Evolutionary conservation across 2,888 invertebrate species (phyloP).

Genomic region (Pheosia tremula): DNA sequence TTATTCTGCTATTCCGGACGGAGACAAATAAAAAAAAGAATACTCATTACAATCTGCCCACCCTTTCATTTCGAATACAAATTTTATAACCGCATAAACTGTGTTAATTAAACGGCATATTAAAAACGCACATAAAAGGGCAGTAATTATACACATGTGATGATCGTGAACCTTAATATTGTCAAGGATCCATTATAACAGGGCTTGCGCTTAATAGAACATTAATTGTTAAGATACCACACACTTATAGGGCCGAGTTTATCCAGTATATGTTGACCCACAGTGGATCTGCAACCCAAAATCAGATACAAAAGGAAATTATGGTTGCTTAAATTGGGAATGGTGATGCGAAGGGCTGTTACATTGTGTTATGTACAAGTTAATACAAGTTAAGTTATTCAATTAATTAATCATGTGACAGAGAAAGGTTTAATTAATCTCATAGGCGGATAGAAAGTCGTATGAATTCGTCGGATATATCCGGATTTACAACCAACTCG

Average conservation of each 20-base stretch:
- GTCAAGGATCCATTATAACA: slow-evolving; percentile 14
- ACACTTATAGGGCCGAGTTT: not conserved
- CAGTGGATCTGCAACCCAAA: not conserved
- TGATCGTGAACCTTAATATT: slow-evolving; percentile 11
- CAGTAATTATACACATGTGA: slow-evolving; percentile 9
- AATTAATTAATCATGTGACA: too few species aligned
- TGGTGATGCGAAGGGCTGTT: too few species aligned
- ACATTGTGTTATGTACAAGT: too few species aligned
- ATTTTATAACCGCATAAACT: slow-evolving; percentile 1
- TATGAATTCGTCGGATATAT: not conserved
- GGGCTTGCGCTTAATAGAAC: slow-evolving; percentile 17
- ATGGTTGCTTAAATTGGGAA: too few species aligned
- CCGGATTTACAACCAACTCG: not conserved
- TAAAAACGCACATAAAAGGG: slow-evolving; percentile 6
- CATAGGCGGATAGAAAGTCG: not conserved
- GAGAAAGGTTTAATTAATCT: not conserved
- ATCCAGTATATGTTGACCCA: not conserved
- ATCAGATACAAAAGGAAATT: too few species aligned
- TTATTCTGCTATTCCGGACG: too few species aligned
- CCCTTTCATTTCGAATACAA: not conserved
- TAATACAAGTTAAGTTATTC: too few species aligned
- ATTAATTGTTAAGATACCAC: slow-evolving; percentile 18
- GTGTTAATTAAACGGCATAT: slow-evolving; percentile 7
- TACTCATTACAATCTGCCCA: too few species aligned
- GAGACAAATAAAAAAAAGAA: too few species aligned